Percentiles rank a stretch among this genome's conserved stretches.
These are phyloP conservation scores for Montipora cactus DNA, from an alignment of 64 coral and sea anemone genomes.

Conservation along the genomic window DNA sequence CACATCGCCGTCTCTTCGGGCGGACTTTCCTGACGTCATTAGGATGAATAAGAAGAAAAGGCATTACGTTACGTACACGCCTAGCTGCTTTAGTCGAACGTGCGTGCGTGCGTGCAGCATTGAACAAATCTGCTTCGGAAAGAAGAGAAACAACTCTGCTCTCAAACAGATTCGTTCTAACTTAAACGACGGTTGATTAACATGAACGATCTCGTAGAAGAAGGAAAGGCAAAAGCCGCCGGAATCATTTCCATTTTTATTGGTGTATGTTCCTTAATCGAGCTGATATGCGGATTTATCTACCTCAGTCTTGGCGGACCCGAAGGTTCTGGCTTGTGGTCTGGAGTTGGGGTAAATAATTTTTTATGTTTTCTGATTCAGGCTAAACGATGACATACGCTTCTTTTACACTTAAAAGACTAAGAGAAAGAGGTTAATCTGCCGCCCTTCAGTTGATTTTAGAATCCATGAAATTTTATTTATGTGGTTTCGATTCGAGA, in stretches of 20 bases:
- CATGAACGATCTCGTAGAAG: slow-evolving; percentile 19
- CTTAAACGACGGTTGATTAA: not conserved
- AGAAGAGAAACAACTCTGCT: not conserved
- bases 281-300: slow-evolving; percentile 34
- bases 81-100: no score
- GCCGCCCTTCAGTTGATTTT: no score
- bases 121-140: not conserved
- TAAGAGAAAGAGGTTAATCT: no score
- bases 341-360: slow-evolving; percentile 34
- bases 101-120: no score
- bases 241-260: slow-evolving; percentile 31
- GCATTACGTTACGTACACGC: no score
- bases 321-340: slow-evolving; percentile 34
- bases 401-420: no score
- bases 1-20: no score
- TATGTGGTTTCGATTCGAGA: no score
- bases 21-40: no score
- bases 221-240: slow-evolving; percentile 28
- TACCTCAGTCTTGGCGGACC: not conserved
- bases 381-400: not conserved
- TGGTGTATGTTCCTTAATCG: not conserved
- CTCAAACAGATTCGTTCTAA: not conserved
- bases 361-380: not conserved
- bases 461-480: no score
- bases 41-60: no score